Evolutionary conservation across 2,888 invertebrate genomes (phyloP), one percentile per base, ranked within the genome.

Genomic region (Camponotus fellah): DNA sequence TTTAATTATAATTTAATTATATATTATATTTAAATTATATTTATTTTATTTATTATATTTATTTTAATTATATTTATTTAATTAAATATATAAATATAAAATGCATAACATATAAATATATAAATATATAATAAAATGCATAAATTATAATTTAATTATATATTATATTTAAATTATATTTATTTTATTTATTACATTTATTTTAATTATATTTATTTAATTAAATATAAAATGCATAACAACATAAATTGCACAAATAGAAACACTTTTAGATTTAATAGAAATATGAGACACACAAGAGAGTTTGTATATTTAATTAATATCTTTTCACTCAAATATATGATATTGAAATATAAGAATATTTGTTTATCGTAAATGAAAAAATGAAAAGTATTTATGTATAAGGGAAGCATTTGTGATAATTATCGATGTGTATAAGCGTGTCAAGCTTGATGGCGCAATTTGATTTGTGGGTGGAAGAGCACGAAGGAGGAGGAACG

Each of bases 391-490:
- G 4, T 3, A 60, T 32, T 34, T 2, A 37, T 56, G 21, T 26
- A 34, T 6, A 14, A 12, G 3, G 10, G 8, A 40, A 43, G 43
- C 10, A 71, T 62, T 75, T 14, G 37, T 21, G 12, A 82, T 58
- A 74, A 66, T 76, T 76, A 58, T 56, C 34, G 43, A 64, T 10
- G 32, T n/a, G 9, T 66, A 49, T 37, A 34, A 60, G 40, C 37
- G 37, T n/a, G 37, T 46, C 74, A 56, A 12, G 26, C n/a, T 46
- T 26, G 37, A 66, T 66, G 37, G 37, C 17, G 34, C n/a, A 34
- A 46, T 77, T 77, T 82, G 82, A 82, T 82, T 82, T 66, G 82
- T 80, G 60, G 26, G 68, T 26, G 43, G 34, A 72, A 77, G 46
- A n/a, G 46, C 37, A 65, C 14, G 58, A 43, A 37, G 34, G 66